These are phyloP conservation scores for Eupithecia tripunctaria DNA, from an alignment of 2,888 invertebrate genomes.

Conservation along the genomic window DNA sequence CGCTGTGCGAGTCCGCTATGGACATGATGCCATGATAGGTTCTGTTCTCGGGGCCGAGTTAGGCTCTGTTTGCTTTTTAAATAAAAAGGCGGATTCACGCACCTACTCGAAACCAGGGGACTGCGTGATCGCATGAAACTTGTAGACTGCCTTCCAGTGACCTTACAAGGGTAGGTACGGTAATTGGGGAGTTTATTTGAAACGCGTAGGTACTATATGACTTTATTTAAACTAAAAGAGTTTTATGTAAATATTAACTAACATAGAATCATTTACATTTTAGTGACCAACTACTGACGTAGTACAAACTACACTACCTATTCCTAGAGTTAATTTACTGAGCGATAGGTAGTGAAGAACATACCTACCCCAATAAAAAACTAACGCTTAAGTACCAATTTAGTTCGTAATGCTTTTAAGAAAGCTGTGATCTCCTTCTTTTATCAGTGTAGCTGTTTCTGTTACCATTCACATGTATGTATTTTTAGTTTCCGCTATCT, in stretches of 20 bases:
- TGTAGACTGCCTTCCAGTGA: neutral
- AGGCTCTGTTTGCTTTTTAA: neutral
- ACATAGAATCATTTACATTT: neutral
- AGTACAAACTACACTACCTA: neutral
- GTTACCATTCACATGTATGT: too few species aligned
- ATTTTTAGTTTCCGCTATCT: too few species aligned
- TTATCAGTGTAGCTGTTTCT: neutral
- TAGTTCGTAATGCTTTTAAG: slow-evolving; percentile 1
- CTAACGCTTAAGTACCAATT: neutral
- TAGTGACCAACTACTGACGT: neutral
- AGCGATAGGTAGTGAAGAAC: too few species aligned
- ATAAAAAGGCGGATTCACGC: neutral
- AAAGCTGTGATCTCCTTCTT: neutral
- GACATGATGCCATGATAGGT: neutral
- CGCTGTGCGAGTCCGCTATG: neutral
- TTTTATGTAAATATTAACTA: neutral
- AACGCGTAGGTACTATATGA: neutral
- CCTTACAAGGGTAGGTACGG: neutral
- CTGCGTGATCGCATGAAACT: neutral
- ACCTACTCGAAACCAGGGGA: neutral
- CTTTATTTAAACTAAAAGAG: neutral
- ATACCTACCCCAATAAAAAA: neutral
- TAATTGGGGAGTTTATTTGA: neutral
- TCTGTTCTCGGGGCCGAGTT: neutral
- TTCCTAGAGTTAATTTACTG: too few species aligned